Base-by-base conservation (phyloP, 2,797 vertebrate genomes). In the Protosalanx chinensis region DNA sequence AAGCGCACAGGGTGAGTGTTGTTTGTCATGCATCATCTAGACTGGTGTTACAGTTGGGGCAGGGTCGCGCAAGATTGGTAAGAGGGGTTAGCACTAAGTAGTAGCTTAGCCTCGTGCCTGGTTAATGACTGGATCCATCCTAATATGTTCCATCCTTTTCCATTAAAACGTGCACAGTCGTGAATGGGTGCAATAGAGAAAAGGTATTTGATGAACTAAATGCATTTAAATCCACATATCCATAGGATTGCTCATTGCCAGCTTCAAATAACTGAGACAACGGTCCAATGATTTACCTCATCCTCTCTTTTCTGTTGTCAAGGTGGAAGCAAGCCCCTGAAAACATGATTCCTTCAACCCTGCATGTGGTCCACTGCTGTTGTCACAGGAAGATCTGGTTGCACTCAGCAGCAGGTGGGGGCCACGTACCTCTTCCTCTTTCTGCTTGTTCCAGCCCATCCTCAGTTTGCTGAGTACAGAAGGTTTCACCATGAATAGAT, bases 371-470 rank as follows among this genome's bases (percentile, higher is more conserved):
- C 77, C 86, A 86, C 78, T 87, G 89, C 86, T 93, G 91, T 91
- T 95, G 93, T 92, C 93, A 94, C 90, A 92, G 91, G 81, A 94
- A 94, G 91, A 91, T 93, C 89, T 95, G 94, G 93, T 90, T 96
- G 86, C 91, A 92, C 79, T 95, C 83, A 56, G 62, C 85, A 87
- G 83, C 75, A 74, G 81, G 75, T 84, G 81, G 73, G 61, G n/a
- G 70, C 75, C 72, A 1, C 23, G 23, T 27, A 27, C 72, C 30
- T 76, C 72, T 71, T 69, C 46, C 6, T 68, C 83, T 69, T 73
- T 66, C 75, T 71, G 59, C 73, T 70, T 16, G 7, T 75, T 81
- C 16, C 33, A 27, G 30, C 49, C 75, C 79, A 30, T 67, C 63
- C 70, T 64, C 29, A 27, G 75, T 66, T 32, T 53, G 80, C 81